phyloP scores from a whole-genome alignment of 2,797 vertebrate species.

The Urophycis tenuis region DNA sequence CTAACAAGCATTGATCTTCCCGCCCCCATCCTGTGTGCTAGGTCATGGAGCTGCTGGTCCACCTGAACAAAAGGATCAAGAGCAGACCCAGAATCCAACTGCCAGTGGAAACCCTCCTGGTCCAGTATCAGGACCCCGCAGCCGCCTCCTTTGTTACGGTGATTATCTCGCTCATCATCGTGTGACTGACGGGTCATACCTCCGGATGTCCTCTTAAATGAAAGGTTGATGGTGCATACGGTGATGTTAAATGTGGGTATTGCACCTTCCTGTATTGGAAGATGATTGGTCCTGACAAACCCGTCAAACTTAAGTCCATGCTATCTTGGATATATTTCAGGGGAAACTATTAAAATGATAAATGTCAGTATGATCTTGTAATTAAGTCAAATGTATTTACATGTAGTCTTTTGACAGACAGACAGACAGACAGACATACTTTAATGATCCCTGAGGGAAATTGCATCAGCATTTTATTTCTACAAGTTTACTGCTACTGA shows the following conservation, averaged over 20 bases:
- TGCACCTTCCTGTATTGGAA: too few relatives aligned
- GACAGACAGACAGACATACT: too few relatives aligned
- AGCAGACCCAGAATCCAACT: conserved; percentile 95
- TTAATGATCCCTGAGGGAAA: too few relatives aligned
- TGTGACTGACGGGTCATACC: background rate
- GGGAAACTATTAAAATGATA: background rate
- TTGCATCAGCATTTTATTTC: background rate
- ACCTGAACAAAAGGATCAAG: conserved; percentile 97
- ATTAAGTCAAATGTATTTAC: background rate
- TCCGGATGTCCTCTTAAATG: background rate
- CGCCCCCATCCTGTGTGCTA: conserved; percentile 44
- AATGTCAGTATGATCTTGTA: too few relatives aligned
- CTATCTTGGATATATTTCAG: background rate
- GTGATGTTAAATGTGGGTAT: too few relatives aligned
- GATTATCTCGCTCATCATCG: conserved; percentile 31
- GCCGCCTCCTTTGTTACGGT: conserved; percentile 98
- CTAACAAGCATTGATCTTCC: background rate
- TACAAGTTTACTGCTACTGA: background rate
- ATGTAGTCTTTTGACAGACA: too few relatives aligned
- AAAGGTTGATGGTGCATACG: too few relatives aligned
- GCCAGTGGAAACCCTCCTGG: conserved; percentile 94
- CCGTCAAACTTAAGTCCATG: background rate
- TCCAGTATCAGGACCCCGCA: conserved; percentile 96
- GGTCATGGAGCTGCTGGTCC: conserved; percentile 99
- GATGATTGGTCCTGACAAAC: background rate